Evolutionary conservation across 37 sponge, comb jelly and placozoan species (phyloP).

Genomic region (Bolinopsis microptera): DNA sequence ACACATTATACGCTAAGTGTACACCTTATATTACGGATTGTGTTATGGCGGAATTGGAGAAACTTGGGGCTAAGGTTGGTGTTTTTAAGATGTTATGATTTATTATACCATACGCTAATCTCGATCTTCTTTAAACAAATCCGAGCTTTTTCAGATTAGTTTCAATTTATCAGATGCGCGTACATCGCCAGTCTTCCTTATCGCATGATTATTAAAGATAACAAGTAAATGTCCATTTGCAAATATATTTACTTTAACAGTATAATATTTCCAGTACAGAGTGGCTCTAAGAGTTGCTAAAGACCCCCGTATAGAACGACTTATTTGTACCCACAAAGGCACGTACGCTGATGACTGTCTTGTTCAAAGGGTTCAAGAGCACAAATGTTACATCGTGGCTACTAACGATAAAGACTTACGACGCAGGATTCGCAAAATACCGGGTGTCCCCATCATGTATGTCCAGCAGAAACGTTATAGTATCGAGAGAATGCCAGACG

Average conservation of each 20-base stretch:
- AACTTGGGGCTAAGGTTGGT: conserved; percentile 95
- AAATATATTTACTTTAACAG: no score
- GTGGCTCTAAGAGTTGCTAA: conserved; percentile 78
- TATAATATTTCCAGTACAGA: conserved; percentile 64
- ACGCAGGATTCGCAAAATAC: conserved; percentile 92
- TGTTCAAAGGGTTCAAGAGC: conserved; percentile 87
- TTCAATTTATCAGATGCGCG: no score
- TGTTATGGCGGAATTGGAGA: conserved; percentile 96
- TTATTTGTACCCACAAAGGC: conserved; percentile 95
- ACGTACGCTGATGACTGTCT: conserved; percentile 99
- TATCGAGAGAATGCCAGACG: conserved; percentile 97
- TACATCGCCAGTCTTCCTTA: no score
- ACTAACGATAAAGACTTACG: conserved; percentile 96
- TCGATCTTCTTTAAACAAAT: neutral
- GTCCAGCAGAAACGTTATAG: conserved; percentile 90
- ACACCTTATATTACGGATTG: conserved; percentile 98
- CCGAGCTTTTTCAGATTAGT: no score
- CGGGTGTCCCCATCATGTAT: conserved; percentile 99
- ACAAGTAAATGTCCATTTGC: no score
- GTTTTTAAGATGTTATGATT: conserved; percentile 52
- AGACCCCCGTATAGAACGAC: conserved; percentile 91
- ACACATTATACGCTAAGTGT: conserved; percentile 98
- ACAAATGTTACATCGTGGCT: conserved; percentile 97
- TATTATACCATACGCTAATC: neutral
- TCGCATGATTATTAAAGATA: no score